Evolutionary conservation across 2,113 vertebrate species (phyloP).

Genomic region (Recurvirostra avosetta): DNA sequence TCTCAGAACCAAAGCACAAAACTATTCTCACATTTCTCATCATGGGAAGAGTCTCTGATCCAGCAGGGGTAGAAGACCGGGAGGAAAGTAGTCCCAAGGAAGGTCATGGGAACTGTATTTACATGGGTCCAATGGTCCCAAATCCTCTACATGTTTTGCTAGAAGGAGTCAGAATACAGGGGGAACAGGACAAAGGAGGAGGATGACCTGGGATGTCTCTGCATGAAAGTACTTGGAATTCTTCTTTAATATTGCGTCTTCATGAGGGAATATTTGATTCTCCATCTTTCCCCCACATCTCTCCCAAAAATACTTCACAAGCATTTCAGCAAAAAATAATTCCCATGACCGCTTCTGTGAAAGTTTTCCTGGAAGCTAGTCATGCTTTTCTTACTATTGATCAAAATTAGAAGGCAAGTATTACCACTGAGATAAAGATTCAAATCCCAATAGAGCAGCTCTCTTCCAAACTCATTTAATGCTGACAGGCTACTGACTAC

Average conservation of each 20-base stretch:
- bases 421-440: conserved; percentile 5
- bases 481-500: not conserved
- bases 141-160: not conserved
- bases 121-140: not conserved
- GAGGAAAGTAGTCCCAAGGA: not conserved
- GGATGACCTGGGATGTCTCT: not conserved
- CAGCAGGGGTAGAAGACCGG: not conserved
- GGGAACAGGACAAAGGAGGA: not conserved
- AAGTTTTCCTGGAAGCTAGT: not conserved
- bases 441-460: not conserved
- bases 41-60: not conserved
- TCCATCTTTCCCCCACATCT: not conserved
- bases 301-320: not conserved
- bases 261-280: not conserved
- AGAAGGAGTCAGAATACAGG: not conserved
- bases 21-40: not conserved
- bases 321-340: not conserved
- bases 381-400: not conserved
- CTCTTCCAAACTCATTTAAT: not conserved
- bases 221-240: not conserved
- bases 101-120: not conserved
- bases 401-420: not conserved
- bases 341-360: not conserved
- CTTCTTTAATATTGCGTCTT: not conserved
- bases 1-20: not conserved